Evolutionary conservation across 2,113 vertebrate genomes (phyloP).

Genomic region (Pygoscelis antarcticus): DNA sequence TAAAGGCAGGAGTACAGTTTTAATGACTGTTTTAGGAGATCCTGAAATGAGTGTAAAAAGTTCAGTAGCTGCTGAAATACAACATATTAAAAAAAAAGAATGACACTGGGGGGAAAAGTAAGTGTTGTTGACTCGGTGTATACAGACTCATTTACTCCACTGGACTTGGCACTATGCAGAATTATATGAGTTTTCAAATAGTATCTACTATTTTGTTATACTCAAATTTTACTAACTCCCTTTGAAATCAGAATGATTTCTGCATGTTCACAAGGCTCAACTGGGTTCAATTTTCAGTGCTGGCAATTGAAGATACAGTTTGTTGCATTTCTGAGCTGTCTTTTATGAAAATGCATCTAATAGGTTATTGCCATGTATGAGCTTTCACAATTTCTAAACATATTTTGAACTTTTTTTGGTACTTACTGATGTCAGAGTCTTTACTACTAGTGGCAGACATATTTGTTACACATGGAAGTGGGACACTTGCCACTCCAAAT

Average conservation of each 20-base stretch:
- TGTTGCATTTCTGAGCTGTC: not conserved
- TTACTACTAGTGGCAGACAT: not conserved
- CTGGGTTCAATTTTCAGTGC: not conserved
- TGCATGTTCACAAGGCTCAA: not conserved
- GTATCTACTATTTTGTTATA: not conserved
- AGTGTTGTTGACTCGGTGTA: not conserved
- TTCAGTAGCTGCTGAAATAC: not conserved
- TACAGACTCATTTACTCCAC: not conserved
- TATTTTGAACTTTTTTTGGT: not conserved
- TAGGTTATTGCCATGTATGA: not conserved
- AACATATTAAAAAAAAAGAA: not conserved
- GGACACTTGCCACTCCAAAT: not conserved
- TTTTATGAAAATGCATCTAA: not conserved
- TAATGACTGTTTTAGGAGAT: not conserved
- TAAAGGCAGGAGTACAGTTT: not conserved
- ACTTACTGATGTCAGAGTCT: not conserved
- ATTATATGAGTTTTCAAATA: not conserved
- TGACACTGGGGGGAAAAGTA: not conserved
- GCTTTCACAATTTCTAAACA: not conserved
- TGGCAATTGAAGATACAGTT: not conserved
- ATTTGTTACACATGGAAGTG: not conserved
- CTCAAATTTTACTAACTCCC: not conserved
- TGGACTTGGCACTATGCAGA: not conserved
- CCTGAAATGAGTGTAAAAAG: not conserved
- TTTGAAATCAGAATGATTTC: not conserved